These are phyloP conservation scores for Leuciscus idus DNA, from an alignment of 2,113 vertebrate species.

Conservation along the genomic window DNA sequence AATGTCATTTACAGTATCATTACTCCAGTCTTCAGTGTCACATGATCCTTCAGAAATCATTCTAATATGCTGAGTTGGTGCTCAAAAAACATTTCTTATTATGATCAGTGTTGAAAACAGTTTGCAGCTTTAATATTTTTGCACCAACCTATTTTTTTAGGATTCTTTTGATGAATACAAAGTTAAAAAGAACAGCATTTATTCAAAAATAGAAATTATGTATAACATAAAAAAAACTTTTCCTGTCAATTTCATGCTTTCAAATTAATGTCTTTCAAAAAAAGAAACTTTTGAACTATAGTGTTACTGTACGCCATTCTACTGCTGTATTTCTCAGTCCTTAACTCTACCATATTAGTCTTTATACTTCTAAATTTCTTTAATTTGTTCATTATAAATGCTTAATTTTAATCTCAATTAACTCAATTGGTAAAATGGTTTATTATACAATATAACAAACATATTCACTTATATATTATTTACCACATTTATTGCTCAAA, in stretches of 20 bases:
- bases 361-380: not conserved
- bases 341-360: not conserved
- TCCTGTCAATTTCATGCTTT: not conserved
- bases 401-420: not conserved
- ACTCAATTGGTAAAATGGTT: not conserved
- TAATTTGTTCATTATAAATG: not conserved
- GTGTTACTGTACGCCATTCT: not conserved
- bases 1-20: not conserved
- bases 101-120: not conserved
- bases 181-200: not conserved
- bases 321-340: not conserved
- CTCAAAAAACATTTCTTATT: not conserved
- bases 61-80: not conserved
- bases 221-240: not conserved
- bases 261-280: no score
- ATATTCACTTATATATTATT: not conserved
- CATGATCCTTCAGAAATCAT: not conserved
- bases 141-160: not conserved
- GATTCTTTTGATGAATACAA: not conserved
- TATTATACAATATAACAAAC: no score
- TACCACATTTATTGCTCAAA: not conserved
- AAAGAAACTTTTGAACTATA: not conserved
- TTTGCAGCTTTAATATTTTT: not conserved
- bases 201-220: not conserved
- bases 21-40: not conserved